Base-by-base conservation (phyloP, 2,797 vertebrate genomes). In the Parambassis ranga region DNA sequence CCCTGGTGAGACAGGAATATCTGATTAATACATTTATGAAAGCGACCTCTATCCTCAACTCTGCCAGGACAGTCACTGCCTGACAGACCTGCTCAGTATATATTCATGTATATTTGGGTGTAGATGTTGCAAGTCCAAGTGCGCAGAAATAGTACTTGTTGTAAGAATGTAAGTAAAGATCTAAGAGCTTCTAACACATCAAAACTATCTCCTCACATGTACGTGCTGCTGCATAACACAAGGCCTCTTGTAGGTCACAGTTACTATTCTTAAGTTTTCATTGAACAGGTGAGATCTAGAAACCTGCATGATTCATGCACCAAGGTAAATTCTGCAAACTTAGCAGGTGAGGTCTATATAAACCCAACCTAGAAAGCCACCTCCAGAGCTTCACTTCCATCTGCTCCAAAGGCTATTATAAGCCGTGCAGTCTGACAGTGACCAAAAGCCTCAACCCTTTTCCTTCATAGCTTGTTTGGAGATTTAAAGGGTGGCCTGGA, bases 401-500 rank as follows among this genome's bases (percentile, higher is more conserved):
- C 55, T 52, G 22, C 60, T 52, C 38, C 44, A 37, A 24, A 18
- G 62, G 36, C 72, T 63, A 50, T 66, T 77, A 66, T 65, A 38
- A 71, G 10, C 9, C 1, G 1, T 5, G 10, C 16, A 72, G 44
- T 51, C 36, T 66, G 59, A 79, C 80, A 72, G 50, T 26, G 65
- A 72, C 55, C 44, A 26, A 77, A 75, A 69, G 49, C 41, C 74
- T 53, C 59, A 51, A 52, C 64, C 23, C 13, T 24, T 71, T 79
- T 71, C 58, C 53, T 52, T 49, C 63, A 20, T 18, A 49, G 31
- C 39, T 53, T 70, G 51, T 80, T 63, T 36, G 44, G 49, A 61
- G 20, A 37, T 47, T 68, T 65, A 70, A 67, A 16, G 9, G 1
- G 24, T 50, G 42, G 32, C 51, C 65, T 52, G 26, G 77, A 43